Percentiles rank a stretch among this genome's conserved stretches.
These are phyloP conservation scores for Latrodectus hesperus DNA, from an alignment of 2,888 invertebrate species.

Conservation along the genomic window DNA sequence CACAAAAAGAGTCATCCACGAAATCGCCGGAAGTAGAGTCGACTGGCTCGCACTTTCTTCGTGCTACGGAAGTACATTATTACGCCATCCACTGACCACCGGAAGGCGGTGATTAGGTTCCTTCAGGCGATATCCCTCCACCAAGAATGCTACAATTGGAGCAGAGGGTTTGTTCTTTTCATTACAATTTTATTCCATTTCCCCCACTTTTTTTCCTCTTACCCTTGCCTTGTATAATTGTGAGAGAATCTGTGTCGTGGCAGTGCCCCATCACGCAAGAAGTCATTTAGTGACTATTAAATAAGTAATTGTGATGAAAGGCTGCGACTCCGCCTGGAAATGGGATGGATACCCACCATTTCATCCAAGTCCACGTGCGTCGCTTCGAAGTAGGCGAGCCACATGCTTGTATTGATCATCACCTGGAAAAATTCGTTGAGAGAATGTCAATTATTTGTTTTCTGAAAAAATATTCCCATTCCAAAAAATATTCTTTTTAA, in stretches of 20 bases:
- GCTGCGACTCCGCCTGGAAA: conserved; percentile 32
- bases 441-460: too few relatives aligned
- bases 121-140: conserved; percentile 11
- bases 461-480: too few relatives aligned
- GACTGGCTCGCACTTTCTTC: conserved; percentile 50
- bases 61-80: conserved; percentile 52
- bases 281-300: conserved; percentile 47
- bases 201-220: not conserved
- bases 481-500: too few relatives aligned
- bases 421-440: too few relatives aligned
- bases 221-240: conserved; percentile 13
- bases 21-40: conserved; percentile 27
- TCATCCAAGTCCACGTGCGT: too few relatives aligned
- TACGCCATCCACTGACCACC: conserved; percentile 44
- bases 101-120: conserved; percentile 51
- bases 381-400: too few relatives aligned
- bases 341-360: not conserved
- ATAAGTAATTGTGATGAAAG: conserved; percentile 60
- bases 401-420: too few relatives aligned
- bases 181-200: conserved; percentile 35
- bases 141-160: conserved; percentile 21
- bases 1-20: conserved; percentile 53
- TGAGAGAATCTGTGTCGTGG: conserved; percentile 33
- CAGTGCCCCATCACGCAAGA: conserved; percentile 22
- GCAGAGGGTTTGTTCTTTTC: conserved; percentile 35